Conservation (phyloP, 2,888 invertebrate genomes). For the Dasysyrphus albostriatus region DNA sequence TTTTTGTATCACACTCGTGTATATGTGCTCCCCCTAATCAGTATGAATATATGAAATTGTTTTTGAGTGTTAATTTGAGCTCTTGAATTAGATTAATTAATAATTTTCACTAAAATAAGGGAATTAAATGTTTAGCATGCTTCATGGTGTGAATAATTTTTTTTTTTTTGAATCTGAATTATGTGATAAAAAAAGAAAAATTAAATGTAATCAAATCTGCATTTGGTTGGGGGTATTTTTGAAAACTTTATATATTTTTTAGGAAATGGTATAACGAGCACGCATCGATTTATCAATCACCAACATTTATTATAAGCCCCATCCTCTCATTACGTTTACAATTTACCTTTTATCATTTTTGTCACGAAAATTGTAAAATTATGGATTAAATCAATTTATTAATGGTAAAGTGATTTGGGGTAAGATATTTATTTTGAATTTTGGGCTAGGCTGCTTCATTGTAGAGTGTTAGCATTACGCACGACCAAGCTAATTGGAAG, state of each 20-base stretch:
- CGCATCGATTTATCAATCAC: too few species aligned
- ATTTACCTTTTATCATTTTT: too few species aligned
- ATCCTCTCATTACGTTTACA: too few species aligned
- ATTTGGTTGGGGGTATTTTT: background rate
- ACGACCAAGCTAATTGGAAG: too few species aligned
- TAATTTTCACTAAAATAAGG: slow-evolving; percentile 31
- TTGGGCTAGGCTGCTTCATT: too few species aligned
- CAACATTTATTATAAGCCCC: too few species aligned
- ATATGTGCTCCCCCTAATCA: slow-evolving; percentile 18
- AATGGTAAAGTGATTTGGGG: too few species aligned
- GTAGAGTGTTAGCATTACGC: too few species aligned
- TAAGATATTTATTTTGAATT: too few species aligned
- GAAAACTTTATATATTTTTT: background rate
- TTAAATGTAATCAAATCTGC: background rate
- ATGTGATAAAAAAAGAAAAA: background rate
- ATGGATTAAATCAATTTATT: too few species aligned
- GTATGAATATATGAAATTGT: slow-evolving; percentile 32
- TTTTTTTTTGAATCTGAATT: slow-evolving; percentile 12
- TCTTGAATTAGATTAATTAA: slow-evolving; percentile 46
- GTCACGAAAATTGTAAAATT: too few species aligned
- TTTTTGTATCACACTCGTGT: background rate
- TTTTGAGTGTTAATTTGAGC: slow-evolving; percentile 37
- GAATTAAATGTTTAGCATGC: slow-evolving; percentile 25
- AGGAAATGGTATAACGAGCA: too few species aligned
- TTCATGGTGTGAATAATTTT: slow-evolving; percentile 26